Percentiles rank a stretch among this genome's conserved stretches.
Evolutionary conservation across 2,888 invertebrate species (phyloP).

Genomic region (Timandra comae): DNA sequence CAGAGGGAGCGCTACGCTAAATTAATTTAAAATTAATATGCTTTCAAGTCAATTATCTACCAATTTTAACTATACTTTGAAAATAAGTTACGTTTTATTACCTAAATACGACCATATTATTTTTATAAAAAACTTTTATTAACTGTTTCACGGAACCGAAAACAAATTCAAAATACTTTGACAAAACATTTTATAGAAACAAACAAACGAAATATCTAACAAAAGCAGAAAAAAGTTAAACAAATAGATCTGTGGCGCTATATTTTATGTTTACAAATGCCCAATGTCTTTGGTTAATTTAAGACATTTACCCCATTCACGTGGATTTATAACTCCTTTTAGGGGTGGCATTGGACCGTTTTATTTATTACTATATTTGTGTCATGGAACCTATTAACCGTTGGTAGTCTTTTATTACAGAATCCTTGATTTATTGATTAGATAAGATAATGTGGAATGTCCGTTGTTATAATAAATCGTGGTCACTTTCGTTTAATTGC

Average conservation of each 20-base stretch:
- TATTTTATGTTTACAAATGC: constrained; percentile 15
- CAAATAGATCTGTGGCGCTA: constrained; percentile 8
- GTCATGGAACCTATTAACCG: constrained; percentile 53
- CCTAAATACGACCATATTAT: too few relatives aligned
- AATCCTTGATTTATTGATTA: constrained; percentile 29
- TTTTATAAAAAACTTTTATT: too few relatives aligned
- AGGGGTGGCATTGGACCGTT: constrained; percentile 35
- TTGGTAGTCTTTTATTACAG: constrained; percentile 35
- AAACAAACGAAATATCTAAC: background rate
- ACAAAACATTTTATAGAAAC: background rate
- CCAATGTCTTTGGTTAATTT: constrained; percentile 22
- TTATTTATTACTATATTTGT: constrained; percentile 65
- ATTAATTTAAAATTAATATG: too few relatives aligned
- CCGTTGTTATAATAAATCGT: background rate
- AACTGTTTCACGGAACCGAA: too few relatives aligned
- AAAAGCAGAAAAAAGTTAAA: constrained; percentile 4
- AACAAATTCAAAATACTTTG: too few relatives aligned
- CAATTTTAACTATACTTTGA: too few relatives aligned
- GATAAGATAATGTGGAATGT: constrained; percentile 12
- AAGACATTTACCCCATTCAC: constrained; percentile 27
- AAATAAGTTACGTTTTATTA: too few relatives aligned
- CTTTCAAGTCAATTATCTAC: too few relatives aligned
- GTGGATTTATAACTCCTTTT: constrained; percentile 47
- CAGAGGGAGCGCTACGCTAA: too few relatives aligned
- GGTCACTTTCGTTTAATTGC: too few relatives aligned